phyloP scores from a whole-genome alignment of 2,113 vertebrate species.

The Megalops atlanticus region DNA sequence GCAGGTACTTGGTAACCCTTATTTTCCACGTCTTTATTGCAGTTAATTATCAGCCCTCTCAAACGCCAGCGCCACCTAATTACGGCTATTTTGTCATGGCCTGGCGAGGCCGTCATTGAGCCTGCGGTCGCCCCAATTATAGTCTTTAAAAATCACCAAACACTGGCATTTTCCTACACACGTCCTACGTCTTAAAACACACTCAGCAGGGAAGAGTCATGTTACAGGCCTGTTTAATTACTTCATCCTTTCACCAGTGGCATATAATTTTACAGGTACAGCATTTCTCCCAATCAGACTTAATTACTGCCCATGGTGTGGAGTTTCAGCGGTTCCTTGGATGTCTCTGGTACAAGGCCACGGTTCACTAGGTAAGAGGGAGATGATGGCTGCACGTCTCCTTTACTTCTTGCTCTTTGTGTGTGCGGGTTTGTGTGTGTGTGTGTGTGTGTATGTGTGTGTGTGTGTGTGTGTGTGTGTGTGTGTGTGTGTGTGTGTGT shows the following conservation, averaged over 20 bases:
- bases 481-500: not conserved
- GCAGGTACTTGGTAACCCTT: constrained; percentile 34
- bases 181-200: constrained; percentile 45
- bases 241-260: constrained; percentile 46
- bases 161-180: constrained; percentile 49
- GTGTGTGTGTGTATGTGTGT: not conserved
- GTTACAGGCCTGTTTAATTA: constrained; percentile 44
- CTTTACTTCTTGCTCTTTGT: constrained; percentile 28
- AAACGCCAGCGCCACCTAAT: constrained; percentile 49
- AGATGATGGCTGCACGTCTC: constrained; percentile 23
- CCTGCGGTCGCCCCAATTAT: constrained; percentile 53
- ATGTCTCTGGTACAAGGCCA: constrained; percentile 21
- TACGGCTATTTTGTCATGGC: constrained; percentile 52
- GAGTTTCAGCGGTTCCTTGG: constrained; percentile 42
- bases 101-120: constrained; percentile 53
- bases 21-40: constrained; percentile 40
- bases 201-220: constrained; percentile 39
- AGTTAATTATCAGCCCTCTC: constrained; percentile 39
- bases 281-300: constrained; percentile 52
- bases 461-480: not conserved
- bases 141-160: constrained; percentile 53
- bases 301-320: constrained; percentile 48
- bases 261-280: constrained; percentile 52
- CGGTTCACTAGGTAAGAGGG: constrained; percentile 29
- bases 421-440: constrained; percentile 6